Evolutionary conservation across 2,797 vertebrate genomes (phyloP).

Genomic region (Sebastes wilsoni): DNA sequence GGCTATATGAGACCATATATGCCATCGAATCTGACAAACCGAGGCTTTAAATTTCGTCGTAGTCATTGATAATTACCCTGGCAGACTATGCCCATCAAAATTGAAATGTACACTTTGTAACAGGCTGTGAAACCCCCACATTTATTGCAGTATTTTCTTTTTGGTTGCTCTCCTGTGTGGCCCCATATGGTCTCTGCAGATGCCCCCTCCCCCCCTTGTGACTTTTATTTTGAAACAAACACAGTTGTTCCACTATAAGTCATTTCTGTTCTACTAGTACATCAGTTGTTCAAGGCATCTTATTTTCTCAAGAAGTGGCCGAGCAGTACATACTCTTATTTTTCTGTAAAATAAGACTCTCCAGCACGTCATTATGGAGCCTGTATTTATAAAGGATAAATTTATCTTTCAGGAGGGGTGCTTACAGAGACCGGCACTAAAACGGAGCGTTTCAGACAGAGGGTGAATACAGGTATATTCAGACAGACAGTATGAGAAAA

Average conservation of each 20-base stretch:
- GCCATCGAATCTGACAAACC: fast-evolving
- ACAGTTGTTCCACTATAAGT: neutral
- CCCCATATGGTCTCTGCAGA: neutral
- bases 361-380: neutral
- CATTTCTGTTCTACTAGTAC: neutral
- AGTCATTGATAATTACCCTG: neutral
- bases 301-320: neutral
- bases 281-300: neutral
- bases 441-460: no score
- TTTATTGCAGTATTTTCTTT: neutral
- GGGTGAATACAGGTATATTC: no score
- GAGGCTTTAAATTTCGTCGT: neutral
- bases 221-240: constrained; percentile 10
- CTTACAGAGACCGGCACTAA: no score
- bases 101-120: neutral
- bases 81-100: neutral
- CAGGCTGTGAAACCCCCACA: neutral
- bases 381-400: neutral
- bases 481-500: no score
- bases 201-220: neutral
- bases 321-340: neutral
- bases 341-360: neutral
- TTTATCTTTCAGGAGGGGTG: no score
- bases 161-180: constrained; percentile 6
- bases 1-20: neutral